A percentile compares a stretch with the other conserved stretches of the same genome.
phyloP scores from a whole-genome alignment of 2,113 vertebrate genomes.

The Odontesthes bonariensis region DNA sequence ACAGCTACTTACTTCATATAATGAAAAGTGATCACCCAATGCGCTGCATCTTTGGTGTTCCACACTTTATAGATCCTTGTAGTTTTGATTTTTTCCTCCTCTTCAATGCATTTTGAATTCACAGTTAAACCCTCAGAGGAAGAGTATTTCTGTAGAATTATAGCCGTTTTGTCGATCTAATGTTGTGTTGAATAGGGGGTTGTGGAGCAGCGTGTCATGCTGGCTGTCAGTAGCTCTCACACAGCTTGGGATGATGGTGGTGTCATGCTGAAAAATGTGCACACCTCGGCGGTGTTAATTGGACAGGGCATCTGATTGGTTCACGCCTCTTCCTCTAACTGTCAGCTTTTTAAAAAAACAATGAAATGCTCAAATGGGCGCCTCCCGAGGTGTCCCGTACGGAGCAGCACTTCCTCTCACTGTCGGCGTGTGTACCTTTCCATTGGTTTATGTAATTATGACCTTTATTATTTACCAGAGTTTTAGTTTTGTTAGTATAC shows the following conservation, averaged over 20 bases:
- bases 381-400: slow-evolving; percentile 28
- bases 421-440: neutral
- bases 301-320: slow-evolving; percentile 80
- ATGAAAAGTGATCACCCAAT: slow-evolving; percentile 20
- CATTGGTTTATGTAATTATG: neutral
- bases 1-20: slow-evolving; percentile 26
- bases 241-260: slow-evolving; percentile 57
- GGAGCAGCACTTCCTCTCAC: neutral
- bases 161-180: slow-evolving; percentile 11
- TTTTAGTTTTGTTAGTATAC: neutral
- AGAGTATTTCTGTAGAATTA: neutral
- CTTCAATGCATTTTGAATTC: neutral
- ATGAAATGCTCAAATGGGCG: slow-evolving; percentile 69
- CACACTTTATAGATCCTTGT: neutral
- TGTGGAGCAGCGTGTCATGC: slow-evolving; percentile 44
- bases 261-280: slow-evolving; percentile 69
- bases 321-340: slow-evolving; percentile 73
- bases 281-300: slow-evolving; percentile 80
- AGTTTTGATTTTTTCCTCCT: neutral
- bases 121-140: neutral
- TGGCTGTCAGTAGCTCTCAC: slow-evolving; percentile 51
- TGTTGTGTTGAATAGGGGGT: slow-evolving; percentile 17
- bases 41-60: neutral
- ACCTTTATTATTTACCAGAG: neutral
- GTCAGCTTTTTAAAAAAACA: slow-evolving; percentile 70